A percentile compares a stretch with the other conserved stretches of the same genome.
phyloP scores from a whole-genome alignment of 2,113 vertebrate genomes.

The Cettia cetti region DNA sequence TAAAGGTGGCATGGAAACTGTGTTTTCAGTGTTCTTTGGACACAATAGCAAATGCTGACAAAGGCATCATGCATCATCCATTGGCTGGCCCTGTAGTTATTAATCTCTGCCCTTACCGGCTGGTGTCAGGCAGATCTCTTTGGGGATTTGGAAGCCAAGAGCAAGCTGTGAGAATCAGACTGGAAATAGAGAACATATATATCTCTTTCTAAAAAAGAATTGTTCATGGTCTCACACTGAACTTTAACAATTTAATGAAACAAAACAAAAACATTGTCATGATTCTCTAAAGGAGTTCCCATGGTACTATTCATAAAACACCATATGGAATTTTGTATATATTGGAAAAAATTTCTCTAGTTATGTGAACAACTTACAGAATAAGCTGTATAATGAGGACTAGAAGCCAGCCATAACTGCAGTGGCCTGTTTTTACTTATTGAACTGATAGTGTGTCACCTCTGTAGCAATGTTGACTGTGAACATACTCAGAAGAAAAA shows the following conservation, averaged over 20 bases:
- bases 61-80: not conserved
- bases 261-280: not conserved
- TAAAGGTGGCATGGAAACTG: not conserved
- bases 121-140: slow-evolving; percentile 8
- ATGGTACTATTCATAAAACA: not conserved
- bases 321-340: not conserved
- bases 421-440: not conserved
- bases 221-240: not conserved
- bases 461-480: not conserved
- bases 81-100: not conserved
- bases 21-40: not conserved
- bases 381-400: not conserved
- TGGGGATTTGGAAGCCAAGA: not conserved
- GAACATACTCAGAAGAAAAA: not conserved
- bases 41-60: not conserved
- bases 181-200: not conserved
- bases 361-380: not conserved
- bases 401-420: not conserved
- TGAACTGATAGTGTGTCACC: not conserved
- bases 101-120: not conserved
- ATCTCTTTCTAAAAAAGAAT: not conserved
- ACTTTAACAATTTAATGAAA: slow-evolving; percentile 1
- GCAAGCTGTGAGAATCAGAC: slow-evolving; percentile 17
- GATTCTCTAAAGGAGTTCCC: not conserved
- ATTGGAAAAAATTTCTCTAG: not conserved